Conservation (phyloP, 2,113 vertebrate genomes). For the Charina bottae region DNA sequence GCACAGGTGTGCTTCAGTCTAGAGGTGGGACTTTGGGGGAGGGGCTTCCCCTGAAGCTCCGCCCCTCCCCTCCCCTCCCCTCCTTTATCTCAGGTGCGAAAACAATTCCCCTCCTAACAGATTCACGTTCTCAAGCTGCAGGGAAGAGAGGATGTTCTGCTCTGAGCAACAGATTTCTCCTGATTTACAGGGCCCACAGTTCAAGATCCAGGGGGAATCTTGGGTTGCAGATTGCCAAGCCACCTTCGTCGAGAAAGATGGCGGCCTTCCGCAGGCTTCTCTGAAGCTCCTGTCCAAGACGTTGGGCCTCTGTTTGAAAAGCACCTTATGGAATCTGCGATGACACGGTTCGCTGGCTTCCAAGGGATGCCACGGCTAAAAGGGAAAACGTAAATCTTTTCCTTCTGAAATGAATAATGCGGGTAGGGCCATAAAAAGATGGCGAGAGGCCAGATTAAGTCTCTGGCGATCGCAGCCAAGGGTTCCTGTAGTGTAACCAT, state of each 20-base stretch:
- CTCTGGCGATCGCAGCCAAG: neutral
- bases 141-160: no score
- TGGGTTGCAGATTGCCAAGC: neutral
- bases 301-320: neutral
- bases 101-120: neutral
- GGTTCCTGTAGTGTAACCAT: neutral
- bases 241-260: neutral
- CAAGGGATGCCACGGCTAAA: neutral
- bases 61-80: neutral
- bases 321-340: neutral
- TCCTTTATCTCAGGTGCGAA: neutral
- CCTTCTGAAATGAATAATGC: constrained; percentile 22
- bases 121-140: neutral
- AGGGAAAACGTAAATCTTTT: constrained; percentile 9
- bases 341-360: neutral
- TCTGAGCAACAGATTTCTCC: neutral
- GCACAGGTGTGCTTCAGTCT: no score
- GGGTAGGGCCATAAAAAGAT: constrained; percentile 7
- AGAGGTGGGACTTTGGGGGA: no score
- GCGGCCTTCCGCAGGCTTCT: neutral
- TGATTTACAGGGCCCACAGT: neutral
- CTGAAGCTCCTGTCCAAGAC: no score
- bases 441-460: neutral
- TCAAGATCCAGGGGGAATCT: neutral
- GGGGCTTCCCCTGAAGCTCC: neutral